Evolutionary conservation across 1,140 invertebrate species (phyloP), one percentile per base, ranked within the genome.

Genomic region (Eupeodes corollae): DNA sequence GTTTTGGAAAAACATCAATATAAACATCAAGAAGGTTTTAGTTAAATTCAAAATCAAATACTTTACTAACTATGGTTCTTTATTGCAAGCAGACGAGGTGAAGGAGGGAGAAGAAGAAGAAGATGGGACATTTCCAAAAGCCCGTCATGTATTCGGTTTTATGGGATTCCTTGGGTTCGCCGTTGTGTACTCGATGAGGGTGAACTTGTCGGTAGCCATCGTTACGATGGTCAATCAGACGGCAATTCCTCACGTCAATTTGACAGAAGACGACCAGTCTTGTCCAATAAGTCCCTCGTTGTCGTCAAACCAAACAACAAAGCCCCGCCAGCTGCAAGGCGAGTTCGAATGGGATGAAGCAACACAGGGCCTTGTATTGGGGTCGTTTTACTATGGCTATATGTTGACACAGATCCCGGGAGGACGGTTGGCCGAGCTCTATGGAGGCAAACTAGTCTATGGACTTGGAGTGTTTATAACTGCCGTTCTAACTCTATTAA

Each of bases 131-230:
- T 56, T 52, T 15, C 52, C 55, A 48, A 85, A 86, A 73, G 72
- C 80, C 41, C 75, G 88, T 16, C 79, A 86, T 56, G 77, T 85
- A 0, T 72, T 91, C 33, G 84, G 86, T 0, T 75, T 91, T 39
- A 74, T 93, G 66, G 83, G 83, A 53, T 79, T 93, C 72, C 66
- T 84, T 51, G 79, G 87, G 42, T 82, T 91, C 59, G 81, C 84
- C 15, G 79, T 88, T 55, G 84, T 92, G 2, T 95, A 95, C 68
- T 84, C 88, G 0, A 85, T 95, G 82, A 73, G 91, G 50, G 89
- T 94, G 0, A 94, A 95, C 69, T 71, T 96, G 19, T 93, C 89
- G 5, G 86, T 96, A 10, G 91, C 89, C 6, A 92, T 95, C 62
- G 89, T 96, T 11, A 88, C 90, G 6, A 96, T 96, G 91, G 80